Evolutionary conservation across 1,140 invertebrate genomes (phyloP).

Genomic region (Chrysopa pallens): DNA sequence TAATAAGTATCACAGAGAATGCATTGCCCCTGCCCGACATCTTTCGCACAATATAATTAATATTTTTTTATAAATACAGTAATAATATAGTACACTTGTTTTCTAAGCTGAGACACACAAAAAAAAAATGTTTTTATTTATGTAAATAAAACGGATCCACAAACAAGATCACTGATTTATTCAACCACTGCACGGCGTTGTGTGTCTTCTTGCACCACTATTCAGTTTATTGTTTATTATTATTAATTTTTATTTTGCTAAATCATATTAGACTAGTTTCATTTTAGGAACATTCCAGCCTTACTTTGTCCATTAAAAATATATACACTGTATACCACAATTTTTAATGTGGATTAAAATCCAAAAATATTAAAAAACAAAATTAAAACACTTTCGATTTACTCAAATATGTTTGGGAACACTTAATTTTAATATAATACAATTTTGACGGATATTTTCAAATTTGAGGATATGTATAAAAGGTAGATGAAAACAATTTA

Average conservation of each 20-base stretch:
- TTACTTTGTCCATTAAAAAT: not conserved
- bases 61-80: not conserved
- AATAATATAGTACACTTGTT: not conserved
- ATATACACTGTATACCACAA: not conserved
- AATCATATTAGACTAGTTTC: conserved; percentile 10
- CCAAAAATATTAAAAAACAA: not conserved
- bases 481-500: not conserved
- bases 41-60: not conserved
- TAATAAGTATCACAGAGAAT: conserved; percentile 6
- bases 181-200: not conserved
- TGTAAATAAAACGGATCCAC: not conserved
- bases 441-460: not conserved
- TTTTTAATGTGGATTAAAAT: not conserved
- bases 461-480: not conserved
- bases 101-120: not conserved
- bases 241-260: not conserved
- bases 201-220: not conserved
- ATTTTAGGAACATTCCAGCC: conserved; percentile 11
- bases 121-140: not conserved
- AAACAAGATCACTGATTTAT: not conserved
- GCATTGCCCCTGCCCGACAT: conserved; percentile 6
- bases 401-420: conserved; percentile 7
- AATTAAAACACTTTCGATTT: conserved; percentile 2
- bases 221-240: not conserved
- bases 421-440: not conserved